Evolutionary conservation across 2,797 vertebrate genomes (phyloP).

Genomic region (Tinamus major): DNA sequence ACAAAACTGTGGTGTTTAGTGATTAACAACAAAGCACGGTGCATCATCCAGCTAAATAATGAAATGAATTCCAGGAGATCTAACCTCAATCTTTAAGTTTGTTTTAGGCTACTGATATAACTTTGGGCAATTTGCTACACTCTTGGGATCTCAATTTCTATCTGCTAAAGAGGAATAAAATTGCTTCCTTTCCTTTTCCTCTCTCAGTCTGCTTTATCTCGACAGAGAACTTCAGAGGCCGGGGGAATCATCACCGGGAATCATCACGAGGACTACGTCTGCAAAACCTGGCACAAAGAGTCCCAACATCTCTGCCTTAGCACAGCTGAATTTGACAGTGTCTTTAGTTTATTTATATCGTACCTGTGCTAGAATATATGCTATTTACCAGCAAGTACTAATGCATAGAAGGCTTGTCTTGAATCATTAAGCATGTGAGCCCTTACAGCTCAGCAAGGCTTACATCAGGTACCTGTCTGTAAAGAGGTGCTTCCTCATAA

Average conservation of each 20-base stretch:
- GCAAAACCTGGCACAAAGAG: background rate
- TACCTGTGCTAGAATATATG: background rate
- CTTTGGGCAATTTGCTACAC: background rate
- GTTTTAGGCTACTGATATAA: background rate
- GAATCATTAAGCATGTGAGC: background rate
- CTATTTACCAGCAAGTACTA: background rate
- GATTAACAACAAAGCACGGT: background rate
- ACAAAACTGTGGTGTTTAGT: background rate
- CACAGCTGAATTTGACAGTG: background rate
- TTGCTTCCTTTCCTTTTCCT: background rate
- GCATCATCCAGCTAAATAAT: background rate
- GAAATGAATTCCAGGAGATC: background rate
- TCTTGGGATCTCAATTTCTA: background rate
- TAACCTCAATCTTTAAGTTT: background rate
- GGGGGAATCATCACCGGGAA: background rate
- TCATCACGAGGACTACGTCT: background rate
- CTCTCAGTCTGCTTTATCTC: background rate
- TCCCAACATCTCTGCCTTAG: background rate
- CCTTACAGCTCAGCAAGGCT: background rate
- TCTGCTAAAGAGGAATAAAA: background rate
- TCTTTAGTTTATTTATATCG: background rate
- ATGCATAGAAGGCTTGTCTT: background rate
- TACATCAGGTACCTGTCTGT: background rate
- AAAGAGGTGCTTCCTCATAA: background rate
- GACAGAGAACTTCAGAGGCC: background rate